Evolutionary conservation across 1,140 invertebrate genomes (phyloP).

Genomic region (Drosophila kanapiae): DNA sequence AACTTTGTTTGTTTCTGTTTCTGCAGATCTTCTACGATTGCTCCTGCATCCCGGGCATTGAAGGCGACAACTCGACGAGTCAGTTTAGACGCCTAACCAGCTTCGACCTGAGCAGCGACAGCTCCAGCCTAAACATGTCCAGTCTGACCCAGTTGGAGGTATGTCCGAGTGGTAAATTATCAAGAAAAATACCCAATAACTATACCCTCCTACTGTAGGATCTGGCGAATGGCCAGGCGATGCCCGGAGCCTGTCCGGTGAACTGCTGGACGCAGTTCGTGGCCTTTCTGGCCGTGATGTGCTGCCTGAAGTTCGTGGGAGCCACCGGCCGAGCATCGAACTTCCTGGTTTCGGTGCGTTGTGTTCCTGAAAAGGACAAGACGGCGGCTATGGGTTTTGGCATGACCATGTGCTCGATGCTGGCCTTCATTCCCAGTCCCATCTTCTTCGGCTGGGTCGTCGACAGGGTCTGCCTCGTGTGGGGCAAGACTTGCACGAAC

Average conservation of each 20-base stretch:
- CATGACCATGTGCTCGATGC: conserved; percentile 89
- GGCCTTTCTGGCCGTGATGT: conserved; percentile 89
- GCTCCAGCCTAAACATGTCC: conserved; percentile 24
- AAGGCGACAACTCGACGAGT: conserved; percentile 24
- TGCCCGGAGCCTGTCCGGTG: conserved; percentile 88
- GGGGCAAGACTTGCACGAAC: conserved; percentile 90
- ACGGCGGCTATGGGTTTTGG: conserved; percentile 90
- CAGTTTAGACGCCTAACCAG: conserved; percentile 64
- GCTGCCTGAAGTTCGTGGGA: conserved; percentile 89
- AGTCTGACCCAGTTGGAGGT: conserved; percentile 49
- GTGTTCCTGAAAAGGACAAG: conserved; percentile 90
- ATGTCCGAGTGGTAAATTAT: not conserved
- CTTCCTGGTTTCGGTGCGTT: conserved; percentile 89
- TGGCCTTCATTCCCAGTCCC: conserved; percentile 90
- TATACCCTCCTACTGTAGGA: not conserved
- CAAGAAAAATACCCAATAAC: not conserved
- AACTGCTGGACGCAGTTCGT: conserved; percentile 89
- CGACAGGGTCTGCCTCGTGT: conserved; percentile 90
- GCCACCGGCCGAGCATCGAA: conserved; percentile 89
- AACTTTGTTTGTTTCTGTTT: not conserved
- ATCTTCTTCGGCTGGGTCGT: conserved; percentile 91
- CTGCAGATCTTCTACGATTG: conserved; percentile 87
- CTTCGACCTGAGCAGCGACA: conserved; percentile 53
- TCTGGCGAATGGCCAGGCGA: conserved; percentile 85
- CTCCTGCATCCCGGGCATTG: conserved; percentile 85